Base-by-base conservation (phyloP, 2,797 vertebrate genomes). In the Intellagama lesueurii region DNA sequence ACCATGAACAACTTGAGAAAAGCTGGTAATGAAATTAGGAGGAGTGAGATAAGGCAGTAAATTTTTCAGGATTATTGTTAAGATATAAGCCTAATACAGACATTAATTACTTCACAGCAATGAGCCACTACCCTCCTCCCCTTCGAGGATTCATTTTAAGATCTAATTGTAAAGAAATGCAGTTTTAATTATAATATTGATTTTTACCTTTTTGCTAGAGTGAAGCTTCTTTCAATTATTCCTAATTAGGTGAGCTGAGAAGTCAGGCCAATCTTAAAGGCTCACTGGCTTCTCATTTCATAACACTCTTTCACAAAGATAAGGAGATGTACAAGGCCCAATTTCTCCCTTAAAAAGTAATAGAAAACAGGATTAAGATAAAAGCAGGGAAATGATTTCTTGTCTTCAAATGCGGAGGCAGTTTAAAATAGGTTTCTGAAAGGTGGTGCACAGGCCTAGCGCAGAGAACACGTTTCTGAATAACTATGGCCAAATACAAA, bases 151-250 rank as follows among this genome's bases (percentile, higher is more conserved):
- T 95, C 75, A 91, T 93, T 95, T 95, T 95, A 94, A 94, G 92
- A 95, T 91, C 87, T 88, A 91, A 81, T 95, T 95, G 94, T 89
- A 94, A 92, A 95, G 86, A 90, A 95, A 95, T 6, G 26, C 14
- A 94, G 81, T 94, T 95, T 96, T 94, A 95, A 89, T 93, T 96
- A 95, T 92, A 95, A 94, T 94, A 89, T 91, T 94, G 87, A 95
- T 94, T 92, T 56, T 95, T 92, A 89, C 22, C 84, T 91, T 89
- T 95, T 94, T 95, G 68, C 40, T 78, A 89, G 70, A 93, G 44
- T 91, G 88, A 89, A 91, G 91, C 77, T 86, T 94, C 93, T 95
- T 94, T 96, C 76, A 95, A 90, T 96, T 96, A 94, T 92, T 95
- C 96, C 88, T 94, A 95, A 95, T 94, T 95, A 93, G 92, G 81